Evolutionary conservation across 2,888 invertebrate species (phyloP).

Genomic region (Neria commutata): DNA sequence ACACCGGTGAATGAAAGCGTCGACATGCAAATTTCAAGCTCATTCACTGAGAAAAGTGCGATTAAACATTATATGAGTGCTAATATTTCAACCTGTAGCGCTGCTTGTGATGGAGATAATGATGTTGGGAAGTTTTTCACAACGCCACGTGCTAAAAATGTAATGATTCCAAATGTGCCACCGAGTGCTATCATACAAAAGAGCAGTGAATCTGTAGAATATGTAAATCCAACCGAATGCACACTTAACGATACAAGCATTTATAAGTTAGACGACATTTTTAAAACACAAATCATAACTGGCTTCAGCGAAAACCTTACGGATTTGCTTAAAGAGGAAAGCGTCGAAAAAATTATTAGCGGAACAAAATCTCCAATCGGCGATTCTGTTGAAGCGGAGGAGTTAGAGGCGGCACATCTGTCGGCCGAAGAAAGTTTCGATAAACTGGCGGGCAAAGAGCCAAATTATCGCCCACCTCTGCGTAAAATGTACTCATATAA

Average conservation of each 20-base stretch:
- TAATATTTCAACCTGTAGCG: slow-evolving; percentile 3
- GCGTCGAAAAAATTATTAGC: not conserved
- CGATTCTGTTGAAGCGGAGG: not conserved
- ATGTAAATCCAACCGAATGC: slow-evolving; percentile 44
- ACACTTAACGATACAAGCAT: slow-evolving; percentile 46
- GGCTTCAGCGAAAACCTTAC: slow-evolving; percentile 25
- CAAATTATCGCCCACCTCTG: slow-evolving; percentile 27
- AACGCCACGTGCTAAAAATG: slow-evolving; percentile 52
- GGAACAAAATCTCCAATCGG: not conserved
- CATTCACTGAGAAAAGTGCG: no score
- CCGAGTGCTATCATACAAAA: slow-evolving; percentile 50
- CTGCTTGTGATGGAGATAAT: not conserved
- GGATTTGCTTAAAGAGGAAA: no score
- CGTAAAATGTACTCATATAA: slow-evolving; percentile 33
- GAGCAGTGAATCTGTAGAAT: slow-evolving; percentile 32
- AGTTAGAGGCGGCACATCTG: slow-evolving; percentile 14
- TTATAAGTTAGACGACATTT: slow-evolving; percentile 48
- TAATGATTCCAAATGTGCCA: slow-evolving; percentile 54
- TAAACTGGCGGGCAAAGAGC: slow-evolving; percentile 39
- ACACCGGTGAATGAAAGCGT: slow-evolving; percentile 18
- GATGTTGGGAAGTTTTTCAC: slow-evolving; percentile 46
- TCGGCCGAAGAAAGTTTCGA: slow-evolving; percentile 44
- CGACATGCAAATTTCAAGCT: not conserved
- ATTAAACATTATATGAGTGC: no score
- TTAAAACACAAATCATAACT: slow-evolving; percentile 41